Percentiles rank a stretch among this genome's conserved stretches.
Evolutionary conservation across 2,797 vertebrate genomes (phyloP).

Genomic region (Cuculus canorus): DNA sequence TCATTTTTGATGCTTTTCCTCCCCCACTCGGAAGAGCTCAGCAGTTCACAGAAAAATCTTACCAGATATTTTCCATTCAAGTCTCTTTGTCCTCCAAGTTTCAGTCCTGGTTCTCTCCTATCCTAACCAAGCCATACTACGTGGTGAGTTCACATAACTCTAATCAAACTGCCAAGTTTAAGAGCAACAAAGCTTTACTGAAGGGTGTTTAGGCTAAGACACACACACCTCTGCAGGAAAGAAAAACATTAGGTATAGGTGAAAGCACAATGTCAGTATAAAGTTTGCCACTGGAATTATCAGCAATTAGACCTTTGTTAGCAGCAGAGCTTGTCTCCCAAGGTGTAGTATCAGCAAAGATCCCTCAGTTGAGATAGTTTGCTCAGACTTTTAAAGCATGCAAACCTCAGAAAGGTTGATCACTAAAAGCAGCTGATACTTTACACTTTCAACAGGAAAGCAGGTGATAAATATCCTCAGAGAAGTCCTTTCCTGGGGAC

Average conservation of each 20-base stretch:
- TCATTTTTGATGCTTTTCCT: slow-evolving; percentile 52
- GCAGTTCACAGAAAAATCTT: neutral
- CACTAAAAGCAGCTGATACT: neutral
- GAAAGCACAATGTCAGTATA: neutral
- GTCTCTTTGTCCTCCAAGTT: neutral
- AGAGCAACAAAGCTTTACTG: neutral
- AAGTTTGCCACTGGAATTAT: neutral
- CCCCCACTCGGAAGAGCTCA: slow-evolving; percentile 18
- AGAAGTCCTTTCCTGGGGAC: neutral
- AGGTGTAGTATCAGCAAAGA: neutral
- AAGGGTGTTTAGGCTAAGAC: neutral
- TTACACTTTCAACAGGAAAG: neutral
- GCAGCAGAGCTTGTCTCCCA: neutral
- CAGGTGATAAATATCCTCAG: neutral
- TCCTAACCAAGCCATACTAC: neutral
- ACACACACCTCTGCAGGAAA: neutral
- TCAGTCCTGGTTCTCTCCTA: neutral
- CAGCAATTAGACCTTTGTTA: neutral
- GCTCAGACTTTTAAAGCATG: neutral
- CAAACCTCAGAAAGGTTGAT: neutral
- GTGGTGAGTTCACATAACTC: neutral
- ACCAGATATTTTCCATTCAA: neutral
- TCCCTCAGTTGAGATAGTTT: neutral
- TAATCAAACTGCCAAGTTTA: neutral
- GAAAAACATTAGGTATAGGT: neutral